Conservation (phyloP, 2,113 vertebrate genomes). For the Ibidorhyncha struthersii region DNA sequence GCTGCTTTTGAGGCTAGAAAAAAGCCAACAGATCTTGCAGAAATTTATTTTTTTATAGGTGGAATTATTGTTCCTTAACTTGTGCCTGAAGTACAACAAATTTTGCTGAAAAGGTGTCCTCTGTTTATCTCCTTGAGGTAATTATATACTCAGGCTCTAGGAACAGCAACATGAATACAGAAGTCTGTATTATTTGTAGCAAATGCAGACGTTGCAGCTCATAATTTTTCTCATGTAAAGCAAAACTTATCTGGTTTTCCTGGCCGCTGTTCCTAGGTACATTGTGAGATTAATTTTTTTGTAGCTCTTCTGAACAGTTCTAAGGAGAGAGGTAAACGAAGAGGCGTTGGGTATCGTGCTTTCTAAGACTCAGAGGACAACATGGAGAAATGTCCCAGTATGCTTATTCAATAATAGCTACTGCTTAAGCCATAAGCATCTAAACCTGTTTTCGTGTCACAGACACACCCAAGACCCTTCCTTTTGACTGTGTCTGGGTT, state of each 20-base stretch:
- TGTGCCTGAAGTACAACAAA: background rate
- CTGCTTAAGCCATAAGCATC: fast-evolving
- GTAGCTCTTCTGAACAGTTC: background rate
- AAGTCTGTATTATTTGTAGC: background rate
- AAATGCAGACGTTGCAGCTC: background rate
- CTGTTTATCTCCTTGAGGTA: background rate
- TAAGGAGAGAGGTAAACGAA: background rate
- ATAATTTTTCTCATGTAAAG: background rate
- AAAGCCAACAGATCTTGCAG: background rate
- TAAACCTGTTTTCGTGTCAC: background rate
- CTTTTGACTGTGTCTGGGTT: background rate
- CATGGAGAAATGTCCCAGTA: background rate
- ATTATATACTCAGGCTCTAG: background rate
- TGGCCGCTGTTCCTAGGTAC: background rate
- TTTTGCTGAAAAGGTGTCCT: background rate
- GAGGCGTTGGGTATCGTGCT: fast-evolving
- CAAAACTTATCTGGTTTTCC: background rate
- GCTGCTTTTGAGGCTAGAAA: background rate
- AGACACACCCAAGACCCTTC: background rate
- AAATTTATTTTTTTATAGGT: background rate
- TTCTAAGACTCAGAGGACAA: background rate
- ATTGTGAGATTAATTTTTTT: background rate
- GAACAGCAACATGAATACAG: background rate
- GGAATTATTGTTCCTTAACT: background rate
- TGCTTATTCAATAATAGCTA: background rate